Evolutionary conservation across 2,888 invertebrate genomes (phyloP), one percentile per base, ranked within the genome.

Genomic region (Tenthredo mesomela): DNA sequence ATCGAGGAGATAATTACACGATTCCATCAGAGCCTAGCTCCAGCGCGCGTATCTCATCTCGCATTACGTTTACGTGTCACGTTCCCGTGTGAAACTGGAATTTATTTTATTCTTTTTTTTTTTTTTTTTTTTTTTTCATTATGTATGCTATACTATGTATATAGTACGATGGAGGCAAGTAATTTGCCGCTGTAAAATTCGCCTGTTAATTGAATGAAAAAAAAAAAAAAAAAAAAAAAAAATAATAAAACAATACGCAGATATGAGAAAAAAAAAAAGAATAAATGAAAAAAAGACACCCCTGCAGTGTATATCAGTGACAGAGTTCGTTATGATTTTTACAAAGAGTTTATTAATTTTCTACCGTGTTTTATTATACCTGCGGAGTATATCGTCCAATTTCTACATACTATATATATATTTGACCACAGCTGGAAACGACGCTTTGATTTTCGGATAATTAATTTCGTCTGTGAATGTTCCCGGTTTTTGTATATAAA

Each of bases 1-100:
- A 12, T 37, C 25, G 70, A 71, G 70, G n/a, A 71, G 70, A 71
- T 71, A 40, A 71, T 71, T 71, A 37, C 37, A 71, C 70, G 70
- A 71, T 71, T 71, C n/a, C n/a, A 71, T 71, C 70, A 37, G 70
- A 40, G 70, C 10, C 25, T 33, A 47, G 2, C 47, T 3, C 12
- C 3, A 47, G 15, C n/a, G 40, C n/a, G 40, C 70, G 40, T 40
- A 18, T 37, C 70, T 33, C 70, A 71, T 29, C 70, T 71, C 70
- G 37, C 40, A 10, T 71, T 71, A 71, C 70, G 70, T 71, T 21
- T 37, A 37, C 70, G 70, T 2, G 70, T 37, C 37, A 21, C 70
- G 37, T 71, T 7, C 37, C 37, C 37, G n/a, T 71, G 70, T 33
- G 2, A 71, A 71, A 37, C 33, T 33, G n/a, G 70, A 71, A 71